Evolutionary conservation across 2,113 vertebrate species (phyloP).

Genomic region (Chinchilla lanigera): DNA sequence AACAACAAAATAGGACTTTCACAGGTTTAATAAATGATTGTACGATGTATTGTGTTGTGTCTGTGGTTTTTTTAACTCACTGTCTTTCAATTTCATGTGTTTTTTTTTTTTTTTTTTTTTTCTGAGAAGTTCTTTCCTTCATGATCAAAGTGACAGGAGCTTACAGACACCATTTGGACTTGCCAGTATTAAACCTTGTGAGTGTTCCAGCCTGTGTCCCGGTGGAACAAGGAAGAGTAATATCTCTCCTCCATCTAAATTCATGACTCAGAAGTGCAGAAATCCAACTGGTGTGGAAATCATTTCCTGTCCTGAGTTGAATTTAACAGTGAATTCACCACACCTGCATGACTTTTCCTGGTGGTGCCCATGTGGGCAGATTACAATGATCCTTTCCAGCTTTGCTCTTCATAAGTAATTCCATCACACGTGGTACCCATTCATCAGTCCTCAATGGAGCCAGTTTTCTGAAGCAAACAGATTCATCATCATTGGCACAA

Average conservation of each 20-base stretch:
- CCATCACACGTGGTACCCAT: constrained; percentile 39
- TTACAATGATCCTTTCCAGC: background rate
- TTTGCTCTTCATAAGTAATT: background rate
- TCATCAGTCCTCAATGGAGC: constrained; percentile 68
- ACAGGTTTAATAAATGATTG: background rate
- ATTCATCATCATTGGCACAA: constrained; percentile 68
- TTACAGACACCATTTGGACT: constrained; percentile 53
- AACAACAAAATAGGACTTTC: background rate
- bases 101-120: constrained; percentile 64
- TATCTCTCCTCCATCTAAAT: constrained; percentile 52
- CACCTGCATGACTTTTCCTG: background rate
- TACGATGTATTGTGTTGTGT: background rate
- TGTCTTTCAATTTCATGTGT: constrained; percentile 56
- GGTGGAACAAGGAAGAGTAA: constrained; percentile 57
- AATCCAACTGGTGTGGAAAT: constrained; percentile 76
- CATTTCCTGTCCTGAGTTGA: constrained; percentile 74
- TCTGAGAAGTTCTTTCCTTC: background rate
- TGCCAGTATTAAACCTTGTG: constrained; percentile 58
- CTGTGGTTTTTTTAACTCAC: background rate
- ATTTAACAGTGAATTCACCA: constrained; percentile 60
- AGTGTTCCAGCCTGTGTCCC: constrained; percentile 58
- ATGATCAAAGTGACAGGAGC: constrained; percentile 58
- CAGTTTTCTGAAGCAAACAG: constrained; percentile 69
- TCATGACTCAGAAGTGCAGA: constrained; percentile 74
- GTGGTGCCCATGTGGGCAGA: background rate